These are phyloP conservation scores for Cyclophora punctaria DNA, from an alignment of 2,888 invertebrate species.

Conservation along the genomic window DNA sequence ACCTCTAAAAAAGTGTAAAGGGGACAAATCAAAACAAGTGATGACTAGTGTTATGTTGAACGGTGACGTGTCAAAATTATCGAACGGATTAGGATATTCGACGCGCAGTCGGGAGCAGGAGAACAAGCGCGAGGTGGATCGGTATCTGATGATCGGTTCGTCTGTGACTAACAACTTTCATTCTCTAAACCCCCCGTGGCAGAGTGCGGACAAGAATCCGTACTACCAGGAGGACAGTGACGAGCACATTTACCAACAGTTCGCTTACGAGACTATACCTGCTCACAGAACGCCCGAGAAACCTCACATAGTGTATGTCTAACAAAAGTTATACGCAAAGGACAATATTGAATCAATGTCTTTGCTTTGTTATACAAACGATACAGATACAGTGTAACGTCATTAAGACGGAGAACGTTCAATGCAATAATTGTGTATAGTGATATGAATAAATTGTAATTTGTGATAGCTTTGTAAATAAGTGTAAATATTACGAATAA, in stretches of 20 bases:
- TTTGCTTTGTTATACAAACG: constrained; percentile 48
- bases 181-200: constrained; percentile 69
- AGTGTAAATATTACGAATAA: constrained; percentile 59
- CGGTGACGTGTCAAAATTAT: constrained; percentile 67
- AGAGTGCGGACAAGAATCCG: constrained; percentile 67
- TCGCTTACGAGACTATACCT: constrained; percentile 70
- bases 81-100: constrained; percentile 67
- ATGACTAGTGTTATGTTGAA: constrained; percentile 72
- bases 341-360: constrained; percentile 57
- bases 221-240: constrained; percentile 68
- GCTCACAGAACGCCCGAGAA: constrained; percentile 72
- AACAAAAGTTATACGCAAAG: constrained; percentile 64
- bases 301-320: constrained; percentile 77
- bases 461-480: constrained; percentile 75
- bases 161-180: constrained; percentile 71
- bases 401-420: constrained; percentile 45
- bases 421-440: constrained; percentile 73
- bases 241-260: constrained; percentile 71
- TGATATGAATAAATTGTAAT: constrained; percentile 67
- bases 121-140: constrained; percentile 65
- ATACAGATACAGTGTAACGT: constrained; percentile 42
- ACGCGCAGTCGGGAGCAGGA: constrained; percentile 65
- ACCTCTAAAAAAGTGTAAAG: constrained; percentile 69
- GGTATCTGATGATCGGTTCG: constrained; percentile 70
- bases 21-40: constrained; percentile 70